Percentiles rank a stretch among this genome's conserved stretches.
These are phyloP conservation scores for Coenonympha arcania DNA, from an alignment of 2,888 invertebrate species.

Conservation along the genomic window DNA sequence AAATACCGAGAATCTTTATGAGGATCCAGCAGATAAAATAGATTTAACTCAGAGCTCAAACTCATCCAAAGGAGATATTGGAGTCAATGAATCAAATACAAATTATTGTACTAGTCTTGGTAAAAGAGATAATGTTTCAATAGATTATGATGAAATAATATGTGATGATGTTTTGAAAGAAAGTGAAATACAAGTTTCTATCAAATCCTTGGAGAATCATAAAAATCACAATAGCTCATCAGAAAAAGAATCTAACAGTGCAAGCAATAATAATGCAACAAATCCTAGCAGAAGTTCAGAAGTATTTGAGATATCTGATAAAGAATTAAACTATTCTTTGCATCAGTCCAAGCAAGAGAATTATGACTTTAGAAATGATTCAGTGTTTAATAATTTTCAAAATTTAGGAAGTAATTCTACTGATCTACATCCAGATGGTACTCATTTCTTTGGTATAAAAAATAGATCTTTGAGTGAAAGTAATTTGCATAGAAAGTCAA, in stretches of 20 bases:
- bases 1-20: neutral
- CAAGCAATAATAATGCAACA: conserved; percentile 21
- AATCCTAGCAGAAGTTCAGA: conserved; percentile 42
- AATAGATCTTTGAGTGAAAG: conserved; percentile 30
- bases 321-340: conserved; percentile 78
- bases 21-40: conserved; percentile 30
- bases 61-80: conserved; percentile 28
- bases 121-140: conserved; percentile 47
- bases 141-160: conserved; percentile 60
- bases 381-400: conserved; percentile 37
- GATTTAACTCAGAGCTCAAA: conserved; percentile 51
- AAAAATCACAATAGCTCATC: conserved; percentile 4
- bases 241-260: conserved; percentile 5
- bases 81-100: neutral
- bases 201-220: neutral
- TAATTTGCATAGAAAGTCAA: conserved; percentile 33
- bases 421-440: neutral
- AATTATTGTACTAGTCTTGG: conserved; percentile 30
- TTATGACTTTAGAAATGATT: conserved; percentile 42
- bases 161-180: conserved; percentile 22
- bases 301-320: conserved; percentile 68
- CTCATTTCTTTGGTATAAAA: neutral
- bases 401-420: conserved; percentile 21
- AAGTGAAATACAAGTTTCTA: conserved; percentile 6
- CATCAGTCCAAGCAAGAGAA: conserved; percentile 44